Evolutionary conservation across 1,140 invertebrate genomes (phyloP).

Genomic region (Cydia fagiglandana): DNA sequence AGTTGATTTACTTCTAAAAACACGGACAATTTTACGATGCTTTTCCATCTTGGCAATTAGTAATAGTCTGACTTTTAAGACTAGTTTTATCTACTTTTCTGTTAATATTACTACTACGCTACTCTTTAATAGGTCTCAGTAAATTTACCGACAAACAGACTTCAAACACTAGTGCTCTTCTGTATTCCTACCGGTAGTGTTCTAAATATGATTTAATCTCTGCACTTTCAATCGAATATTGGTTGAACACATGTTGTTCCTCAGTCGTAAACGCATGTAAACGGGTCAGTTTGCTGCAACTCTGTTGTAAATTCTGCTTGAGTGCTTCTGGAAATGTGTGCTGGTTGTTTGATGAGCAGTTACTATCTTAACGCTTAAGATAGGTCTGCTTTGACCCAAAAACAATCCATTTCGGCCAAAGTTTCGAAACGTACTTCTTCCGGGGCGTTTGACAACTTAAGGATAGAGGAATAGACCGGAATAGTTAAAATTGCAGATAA

Average conservation of each 20-base stretch:
- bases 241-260: background rate
- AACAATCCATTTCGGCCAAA: background rate
- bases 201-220: slow-evolving; percentile 1
- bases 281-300: background rate
- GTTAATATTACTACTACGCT: background rate
- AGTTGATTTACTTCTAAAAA: slow-evolving; percentile 2
- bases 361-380: background rate
- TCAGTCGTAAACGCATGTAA: background rate
- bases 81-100: slow-evolving; percentile 9
- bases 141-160: slow-evolving; percentile 8
- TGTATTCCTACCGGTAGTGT: background rate
- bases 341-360: background rate
- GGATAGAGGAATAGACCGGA: background rate
- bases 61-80: slow-evolving; percentile 21
- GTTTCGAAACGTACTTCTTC: background rate
- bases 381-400: background rate
- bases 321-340: background rate
- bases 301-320: background rate
- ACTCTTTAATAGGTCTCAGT: background rate
- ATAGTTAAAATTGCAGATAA: background rate
- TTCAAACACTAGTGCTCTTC: slow-evolving; percentile 5
- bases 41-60: background rate
- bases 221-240: background rate
- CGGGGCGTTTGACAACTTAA: background rate
- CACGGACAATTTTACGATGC: background rate